Evolutionary conservation across 2,888 invertebrate genomes (phyloP).

Genomic region (Cantharis rufa): DNA sequence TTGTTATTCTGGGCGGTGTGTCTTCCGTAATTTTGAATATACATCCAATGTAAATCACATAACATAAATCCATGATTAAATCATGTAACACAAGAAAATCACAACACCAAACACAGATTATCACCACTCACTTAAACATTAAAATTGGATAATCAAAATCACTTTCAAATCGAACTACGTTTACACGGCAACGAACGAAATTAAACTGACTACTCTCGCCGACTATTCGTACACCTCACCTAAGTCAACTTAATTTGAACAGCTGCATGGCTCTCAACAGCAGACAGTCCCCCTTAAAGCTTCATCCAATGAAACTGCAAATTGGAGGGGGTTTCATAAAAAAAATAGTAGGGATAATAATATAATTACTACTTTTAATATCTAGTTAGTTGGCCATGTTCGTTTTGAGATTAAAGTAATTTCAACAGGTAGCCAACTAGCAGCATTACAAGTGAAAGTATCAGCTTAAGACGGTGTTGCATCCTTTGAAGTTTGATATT

Average conservation of each 20-base stretch:
- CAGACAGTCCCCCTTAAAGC: slow-evolving; percentile 38
- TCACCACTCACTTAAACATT: not conserved
- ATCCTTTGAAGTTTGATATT: slow-evolving; percentile 14
- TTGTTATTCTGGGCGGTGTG: not conserved
- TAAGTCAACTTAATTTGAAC: slow-evolving; percentile 46
- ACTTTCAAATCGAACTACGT: not conserved
- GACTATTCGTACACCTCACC: slow-evolving; percentile 21
- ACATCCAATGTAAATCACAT: not conserved
- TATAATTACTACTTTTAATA: slow-evolving; percentile 56
- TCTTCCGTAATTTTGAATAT: not conserved
- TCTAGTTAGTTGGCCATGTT: slow-evolving; percentile 50
- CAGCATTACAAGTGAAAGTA: slow-evolving; percentile 3
- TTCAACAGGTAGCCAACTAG: slow-evolving; percentile 11
- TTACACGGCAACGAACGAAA: slow-evolving; percentile 28
- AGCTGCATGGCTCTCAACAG: slow-evolving; percentile 43
- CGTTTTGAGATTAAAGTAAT: slow-evolving; percentile 41
- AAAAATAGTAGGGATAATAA: slow-evolving; percentile 52
- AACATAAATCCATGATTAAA: not conserved
- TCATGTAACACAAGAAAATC: not conserved
- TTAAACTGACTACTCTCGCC: slow-evolving; percentile 29
- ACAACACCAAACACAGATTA: not conserved
- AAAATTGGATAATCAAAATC: not conserved
- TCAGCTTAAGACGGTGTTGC: slow-evolving; percentile 7
- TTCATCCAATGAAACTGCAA: slow-evolving; percentile 44
- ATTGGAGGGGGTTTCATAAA: slow-evolving; percentile 32